Evolutionary conservation across 2,797 vertebrate species (phyloP).

Genomic region (Halcyon badia): DNA sequence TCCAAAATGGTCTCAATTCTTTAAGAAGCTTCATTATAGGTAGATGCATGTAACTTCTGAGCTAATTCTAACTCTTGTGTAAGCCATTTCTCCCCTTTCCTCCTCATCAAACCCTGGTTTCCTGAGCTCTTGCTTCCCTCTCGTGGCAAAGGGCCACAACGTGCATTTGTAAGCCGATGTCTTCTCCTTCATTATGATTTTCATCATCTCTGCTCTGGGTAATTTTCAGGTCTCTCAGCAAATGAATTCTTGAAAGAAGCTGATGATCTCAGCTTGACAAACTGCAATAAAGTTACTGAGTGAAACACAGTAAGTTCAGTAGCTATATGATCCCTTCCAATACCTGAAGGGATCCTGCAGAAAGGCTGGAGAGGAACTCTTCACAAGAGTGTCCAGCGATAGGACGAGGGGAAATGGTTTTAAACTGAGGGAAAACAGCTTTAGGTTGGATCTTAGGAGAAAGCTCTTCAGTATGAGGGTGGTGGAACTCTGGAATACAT

Average conservation of each 20-base stretch:
- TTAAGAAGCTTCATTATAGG: neutral
- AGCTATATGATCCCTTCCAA: neutral
- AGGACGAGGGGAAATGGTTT: too few relatives aligned
- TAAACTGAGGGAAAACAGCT: too few relatives aligned
- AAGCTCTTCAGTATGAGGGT: too few relatives aligned
- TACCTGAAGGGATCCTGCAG: too few relatives aligned
- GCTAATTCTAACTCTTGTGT: neutral
- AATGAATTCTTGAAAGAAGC: neutral
- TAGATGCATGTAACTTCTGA: neutral
- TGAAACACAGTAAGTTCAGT: neutral
- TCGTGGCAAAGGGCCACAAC: constrained; percentile 39
- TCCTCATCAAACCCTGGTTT: neutral
- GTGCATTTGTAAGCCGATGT: neutral
- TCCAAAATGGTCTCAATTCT: neutral
- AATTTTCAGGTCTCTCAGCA: neutral
- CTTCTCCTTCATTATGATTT: neutral
- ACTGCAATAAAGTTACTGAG: neutral
- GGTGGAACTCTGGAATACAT: too few relatives aligned
- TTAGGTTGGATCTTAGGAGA: too few relatives aligned
- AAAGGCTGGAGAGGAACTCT: too few relatives aligned
- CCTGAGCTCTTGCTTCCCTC: constrained; percentile 70
- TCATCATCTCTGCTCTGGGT: neutral
- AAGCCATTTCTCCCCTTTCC: neutral
- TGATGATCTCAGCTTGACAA: neutral
- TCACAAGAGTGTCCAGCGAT: too few relatives aligned